Percentiles rank a stretch among this genome's conserved stretches.
These are phyloP conservation scores for Syrrhaptes paradoxus DNA, from an alignment of 2,113 vertebrate species.

Conservation along the genomic window DNA sequence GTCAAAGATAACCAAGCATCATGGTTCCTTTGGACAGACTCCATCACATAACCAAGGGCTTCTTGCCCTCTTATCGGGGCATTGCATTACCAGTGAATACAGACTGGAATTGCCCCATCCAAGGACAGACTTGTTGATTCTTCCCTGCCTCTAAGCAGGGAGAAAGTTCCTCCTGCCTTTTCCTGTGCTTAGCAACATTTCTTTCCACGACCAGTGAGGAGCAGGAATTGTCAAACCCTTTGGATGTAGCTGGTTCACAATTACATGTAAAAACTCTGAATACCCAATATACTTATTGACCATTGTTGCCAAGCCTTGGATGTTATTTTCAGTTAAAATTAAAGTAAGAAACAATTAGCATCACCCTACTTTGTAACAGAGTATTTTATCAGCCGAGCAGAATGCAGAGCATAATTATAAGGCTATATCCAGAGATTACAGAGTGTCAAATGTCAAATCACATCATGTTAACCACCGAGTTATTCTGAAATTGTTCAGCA, in stretches of 20 bases:
- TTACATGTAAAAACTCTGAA: not conserved
- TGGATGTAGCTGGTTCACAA: not conserved
- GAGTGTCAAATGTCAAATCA: constrained; percentile 39
- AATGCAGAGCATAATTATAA: constrained; percentile 38
- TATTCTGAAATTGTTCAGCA: constrained; percentile 59
- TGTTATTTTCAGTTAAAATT: constrained; percentile 52
- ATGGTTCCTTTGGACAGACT: not conserved
- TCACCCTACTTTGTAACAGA: constrained; percentile 31
- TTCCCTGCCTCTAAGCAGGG: not conserved
- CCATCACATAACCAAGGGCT: not conserved
- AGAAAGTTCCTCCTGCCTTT: not conserved
- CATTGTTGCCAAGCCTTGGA: not conserved
- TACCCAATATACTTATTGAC: not conserved
- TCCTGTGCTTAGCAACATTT: not conserved
- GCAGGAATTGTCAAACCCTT: not conserved
- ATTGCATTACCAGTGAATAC: not conserved
- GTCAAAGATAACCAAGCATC: not conserved
- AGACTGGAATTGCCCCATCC: not conserved
- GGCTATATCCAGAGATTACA: constrained; percentile 43
- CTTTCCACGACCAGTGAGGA: not conserved
- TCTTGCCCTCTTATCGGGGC: not conserved
- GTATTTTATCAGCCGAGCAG: constrained; percentile 26
- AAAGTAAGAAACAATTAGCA: constrained; percentile 42
- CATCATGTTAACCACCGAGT: constrained; percentile 21
- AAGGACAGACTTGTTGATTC: not conserved